These are phyloP conservation scores for Siniperca undulata DNA, from an alignment of 2,797 vertebrate species.

Conservation along the genomic window DNA sequence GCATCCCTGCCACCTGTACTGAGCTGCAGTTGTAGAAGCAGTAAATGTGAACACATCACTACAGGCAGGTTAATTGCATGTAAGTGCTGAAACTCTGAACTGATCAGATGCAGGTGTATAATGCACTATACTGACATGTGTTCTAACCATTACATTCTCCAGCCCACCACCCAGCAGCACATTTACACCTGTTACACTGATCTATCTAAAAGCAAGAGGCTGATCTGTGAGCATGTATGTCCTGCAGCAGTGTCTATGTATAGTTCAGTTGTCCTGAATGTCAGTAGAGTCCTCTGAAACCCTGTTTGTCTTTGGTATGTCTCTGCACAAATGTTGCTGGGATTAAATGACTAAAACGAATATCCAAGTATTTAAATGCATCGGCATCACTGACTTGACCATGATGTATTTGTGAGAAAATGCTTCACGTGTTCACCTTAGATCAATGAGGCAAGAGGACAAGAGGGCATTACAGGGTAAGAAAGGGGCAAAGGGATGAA, in stretches of 20 bases:
- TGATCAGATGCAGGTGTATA: background rate
- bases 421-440: slow-evolving; percentile 44
- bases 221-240: background rate
- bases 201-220: background rate
- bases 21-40: background rate
- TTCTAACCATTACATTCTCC: background rate
- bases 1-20: background rate
- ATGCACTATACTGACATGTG: background rate
- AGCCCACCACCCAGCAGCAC: background rate
- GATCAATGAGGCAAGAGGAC: slow-evolving; percentile 40
- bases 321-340: background rate
- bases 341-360: slow-evolving; percentile 18
- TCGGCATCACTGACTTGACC: slow-evolving; percentile 2
- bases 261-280: background rate
- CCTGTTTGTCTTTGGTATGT: background rate
- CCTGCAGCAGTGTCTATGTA: background rate
- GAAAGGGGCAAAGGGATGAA: slow-evolving; percentile 58
- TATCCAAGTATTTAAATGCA: slow-evolving; percentile 6
- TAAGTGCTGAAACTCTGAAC: background rate
- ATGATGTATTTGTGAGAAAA: slow-evolving; percentile 29
- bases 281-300: background rate
- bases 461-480: slow-evolving; percentile 61
- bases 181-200: background rate
- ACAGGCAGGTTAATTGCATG: background rate
- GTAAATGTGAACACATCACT: background rate